A percentile compares a stretch with the other conserved stretches of the same genome.
These are phyloP conservation scores for Pammene aurita DNA, from an alignment of 2,888 invertebrate genomes.

Conservation along the genomic window DNA sequence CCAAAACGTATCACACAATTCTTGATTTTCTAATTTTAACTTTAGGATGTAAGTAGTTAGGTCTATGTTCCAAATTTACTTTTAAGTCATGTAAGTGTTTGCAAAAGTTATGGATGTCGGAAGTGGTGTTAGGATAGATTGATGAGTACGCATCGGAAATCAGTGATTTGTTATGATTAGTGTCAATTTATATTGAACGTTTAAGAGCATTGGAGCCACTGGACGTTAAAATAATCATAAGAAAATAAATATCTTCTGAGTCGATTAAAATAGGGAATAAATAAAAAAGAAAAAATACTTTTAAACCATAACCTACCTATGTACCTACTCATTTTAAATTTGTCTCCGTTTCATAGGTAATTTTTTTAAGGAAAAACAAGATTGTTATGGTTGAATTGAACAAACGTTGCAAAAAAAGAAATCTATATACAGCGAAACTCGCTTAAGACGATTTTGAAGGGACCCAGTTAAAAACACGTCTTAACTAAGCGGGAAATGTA, in stretches of 20 bases:
- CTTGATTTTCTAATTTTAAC: background rate
- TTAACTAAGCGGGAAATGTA: too few species aligned
- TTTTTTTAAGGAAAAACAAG: too few species aligned
- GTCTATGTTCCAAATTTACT: background rate
- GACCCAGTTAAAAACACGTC: too few species aligned
- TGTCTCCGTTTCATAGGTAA: too few species aligned
- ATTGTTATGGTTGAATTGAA: too few species aligned
- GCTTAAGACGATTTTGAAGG: too few species aligned
- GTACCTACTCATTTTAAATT: too few species aligned
- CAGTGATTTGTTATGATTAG: constrained; percentile 49
- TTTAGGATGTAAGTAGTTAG: background rate
- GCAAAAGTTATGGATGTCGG: constrained; percentile 4
- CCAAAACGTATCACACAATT: background rate
- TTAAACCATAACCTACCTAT: too few species aligned
- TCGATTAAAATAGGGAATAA: too few species aligned
- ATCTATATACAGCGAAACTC: too few species aligned
- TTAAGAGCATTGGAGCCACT: constrained; percentile 18
- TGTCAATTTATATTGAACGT: constrained; percentile 39
- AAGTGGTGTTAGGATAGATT: constrained; percentile 28
- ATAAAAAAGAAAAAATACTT: too few species aligned
- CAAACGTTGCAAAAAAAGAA: too few species aligned
- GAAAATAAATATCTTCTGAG: background rate
- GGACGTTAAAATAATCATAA: background rate
- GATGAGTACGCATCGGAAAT: constrained; percentile 41
- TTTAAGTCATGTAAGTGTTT: constrained; percentile 7